Evolutionary conservation across 2,888 invertebrate genomes (phyloP), one percentile per base, ranked within the genome.

Genomic region (Anodontia alba): DNA sequence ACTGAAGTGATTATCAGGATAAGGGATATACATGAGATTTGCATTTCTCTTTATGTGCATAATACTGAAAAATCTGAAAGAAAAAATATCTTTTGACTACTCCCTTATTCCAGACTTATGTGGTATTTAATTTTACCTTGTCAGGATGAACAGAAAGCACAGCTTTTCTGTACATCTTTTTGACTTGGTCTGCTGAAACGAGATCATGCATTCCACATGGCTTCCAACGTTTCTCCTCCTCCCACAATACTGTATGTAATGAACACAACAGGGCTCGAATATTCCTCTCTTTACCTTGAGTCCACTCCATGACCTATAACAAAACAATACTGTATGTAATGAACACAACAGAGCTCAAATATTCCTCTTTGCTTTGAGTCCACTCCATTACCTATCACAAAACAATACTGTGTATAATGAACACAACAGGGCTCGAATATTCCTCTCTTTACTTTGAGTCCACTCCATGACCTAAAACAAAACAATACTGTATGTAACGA

Each of bases 61-160:
- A n/a, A n/a, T n/a, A n/a, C n/a, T n/a, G n/a, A n/a, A n/a, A n/a
- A n/a, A n/a, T n/a, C n/a, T n/a, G n/a, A n/a, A n/a, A n/a, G n/a
- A n/a, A n/a, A n/a, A n/a, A n/a, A n/a, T n/a, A n/a, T n/a, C n/a
- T n/a, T n/a, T n/a, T n/a, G n/a, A n/a, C n/a, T n/a, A n/a, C n/a
- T n/a, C n/a, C n/a, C n/a, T n/a, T n/a, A n/a, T n/a, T n/a, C n/a
- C n/a, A n/a, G n/a, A n/a, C n/a, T n/a, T n/a, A n/a, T n/a, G n/a
- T 38, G 38, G 7, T 38, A 12, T 8, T 8, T 38, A 5, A 12
- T 38, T 17, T 91, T 95, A 99, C 99, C 96, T 99, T 99, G 94
- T 99, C 99, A 0, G 99, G 99, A 95, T 99, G 99, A 54, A 99
- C 98, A 72, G 98, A 98, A 57, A 99, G 96, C 89, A 99, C 99